These are phyloP conservation scores for Andricus grossulariae DNA, from an alignment of 1,140 invertebrate genomes.

Conservation along the genomic window DNA sequence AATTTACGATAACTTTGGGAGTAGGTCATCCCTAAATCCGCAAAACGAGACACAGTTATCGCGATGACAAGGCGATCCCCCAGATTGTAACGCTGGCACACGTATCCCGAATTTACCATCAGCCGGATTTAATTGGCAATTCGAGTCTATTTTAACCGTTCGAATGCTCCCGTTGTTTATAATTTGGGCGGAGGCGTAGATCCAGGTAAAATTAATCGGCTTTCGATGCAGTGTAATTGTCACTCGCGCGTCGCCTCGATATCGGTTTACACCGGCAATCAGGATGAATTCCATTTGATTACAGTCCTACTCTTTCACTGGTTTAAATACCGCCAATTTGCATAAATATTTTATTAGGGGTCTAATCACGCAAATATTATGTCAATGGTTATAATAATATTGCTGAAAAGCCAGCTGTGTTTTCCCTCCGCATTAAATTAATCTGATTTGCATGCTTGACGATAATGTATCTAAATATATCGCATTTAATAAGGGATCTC, in stretches of 20 bases:
- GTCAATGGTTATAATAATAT: not conserved
- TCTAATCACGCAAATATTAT: not conserved
- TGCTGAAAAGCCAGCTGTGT: not conserved
- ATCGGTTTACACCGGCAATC: conserved; percentile 10
- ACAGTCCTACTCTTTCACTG: not conserved
- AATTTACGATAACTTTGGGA: conserved; percentile 66
- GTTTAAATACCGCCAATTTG: too few species aligned
- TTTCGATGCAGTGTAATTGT: conserved; percentile 27
- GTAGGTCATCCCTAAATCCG: conserved; percentile 56
- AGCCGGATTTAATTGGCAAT: conserved; percentile 28
- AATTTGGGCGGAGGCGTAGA: conserved; percentile 13
- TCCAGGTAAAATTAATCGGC: conserved; percentile 24
- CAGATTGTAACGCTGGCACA: conserved; percentile 33
- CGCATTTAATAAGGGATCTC: too few species aligned
- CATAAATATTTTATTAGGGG: too few species aligned
- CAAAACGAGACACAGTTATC: conserved; percentile 32
- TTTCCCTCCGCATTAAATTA: not conserved
- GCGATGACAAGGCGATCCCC: conserved; percentile 36
- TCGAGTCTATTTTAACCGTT: conserved; percentile 21
- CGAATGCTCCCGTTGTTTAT: conserved; percentile 20
- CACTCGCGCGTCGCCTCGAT: conserved; percentile 22
- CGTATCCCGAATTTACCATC: conserved; percentile 15
- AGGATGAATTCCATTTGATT: conserved; percentile 13
- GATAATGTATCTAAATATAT: not conserved
- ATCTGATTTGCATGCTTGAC: not conserved